A percentile compares a stretch with the other conserved stretches of the same genome.
phyloP scores from a whole-genome alignment of 2,113 vertebrate species.

The Callorhinus ursinus region DNA sequence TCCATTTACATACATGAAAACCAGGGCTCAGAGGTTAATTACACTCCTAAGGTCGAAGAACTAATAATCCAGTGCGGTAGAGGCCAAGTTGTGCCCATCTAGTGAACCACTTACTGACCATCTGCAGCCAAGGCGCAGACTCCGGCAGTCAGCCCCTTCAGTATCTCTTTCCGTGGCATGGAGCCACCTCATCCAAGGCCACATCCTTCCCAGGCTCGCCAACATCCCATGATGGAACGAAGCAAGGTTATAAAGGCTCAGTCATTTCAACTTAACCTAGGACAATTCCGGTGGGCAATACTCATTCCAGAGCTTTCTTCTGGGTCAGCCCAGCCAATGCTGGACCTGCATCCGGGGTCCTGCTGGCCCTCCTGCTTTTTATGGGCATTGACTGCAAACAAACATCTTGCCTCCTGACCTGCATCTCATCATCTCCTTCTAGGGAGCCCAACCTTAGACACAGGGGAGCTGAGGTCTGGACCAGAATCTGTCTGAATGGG shows the following conservation, averaged over 20 bases:
- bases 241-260: not conserved
- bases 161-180: not conserved
- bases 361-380: not conserved
- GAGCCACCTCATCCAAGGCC: not conserved
- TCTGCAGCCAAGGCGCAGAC: not conserved
- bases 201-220: not conserved
- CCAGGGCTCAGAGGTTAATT: not conserved
- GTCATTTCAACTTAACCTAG: not conserved
- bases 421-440: not conserved
- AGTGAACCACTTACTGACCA: not conserved
- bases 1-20: not conserved
- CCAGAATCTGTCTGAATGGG: not conserved
- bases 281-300: not conserved
- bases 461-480: not conserved
- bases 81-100: not conserved
- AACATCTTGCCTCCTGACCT: not conserved
- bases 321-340: not conserved
- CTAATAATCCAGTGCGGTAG: not conserved
- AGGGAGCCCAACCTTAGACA: not conserved
- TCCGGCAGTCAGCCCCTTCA: not conserved
- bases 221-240: not conserved
- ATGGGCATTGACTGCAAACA: not conserved
- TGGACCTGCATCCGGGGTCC: not conserved
- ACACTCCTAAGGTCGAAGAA: not conserved
- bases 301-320: not conserved